Percentiles rank a stretch among this genome's conserved stretches.
phyloP scores from a whole-genome alignment of 2,113 vertebrate species.

The Prunella himalayana region DNA sequence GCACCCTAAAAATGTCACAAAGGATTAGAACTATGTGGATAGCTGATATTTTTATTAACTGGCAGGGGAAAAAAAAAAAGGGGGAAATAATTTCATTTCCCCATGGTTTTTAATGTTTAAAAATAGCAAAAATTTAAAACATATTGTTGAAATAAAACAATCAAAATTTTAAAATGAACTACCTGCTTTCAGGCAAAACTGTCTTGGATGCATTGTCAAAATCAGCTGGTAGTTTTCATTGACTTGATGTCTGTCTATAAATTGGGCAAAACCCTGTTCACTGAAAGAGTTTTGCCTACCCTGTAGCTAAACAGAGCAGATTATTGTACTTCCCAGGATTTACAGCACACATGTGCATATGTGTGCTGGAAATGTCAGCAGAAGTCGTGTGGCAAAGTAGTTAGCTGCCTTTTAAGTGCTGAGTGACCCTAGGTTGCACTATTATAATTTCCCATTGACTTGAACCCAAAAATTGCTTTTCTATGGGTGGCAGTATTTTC shows the following conservation, averaged over 20 bases:
- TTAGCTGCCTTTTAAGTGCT: neutral
- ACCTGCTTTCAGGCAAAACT: neutral
- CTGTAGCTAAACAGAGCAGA: neutral
- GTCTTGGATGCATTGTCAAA: neutral
- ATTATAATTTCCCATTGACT: neutral
- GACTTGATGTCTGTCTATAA: neutral
- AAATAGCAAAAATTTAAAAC: neutral
- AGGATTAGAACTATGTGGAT: neutral
- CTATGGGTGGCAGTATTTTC: neutral
- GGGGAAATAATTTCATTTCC: neutral
- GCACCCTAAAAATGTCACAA: neutral
- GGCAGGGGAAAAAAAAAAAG: fast-evolving
- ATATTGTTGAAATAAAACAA: neutral
- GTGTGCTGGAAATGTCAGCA: neutral
- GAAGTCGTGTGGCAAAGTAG: neutral
- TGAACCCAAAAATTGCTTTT: neutral
- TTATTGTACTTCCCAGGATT: neutral
- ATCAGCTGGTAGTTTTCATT: neutral
- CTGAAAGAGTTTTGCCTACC: neutral
- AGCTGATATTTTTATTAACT: neutral
- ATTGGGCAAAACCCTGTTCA: neutral
- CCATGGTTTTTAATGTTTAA: neutral
- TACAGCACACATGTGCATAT: neutral
- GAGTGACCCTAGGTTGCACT: neutral
- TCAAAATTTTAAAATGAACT: neutral